Base-by-base conservation (phyloP, 1,140 invertebrate genomes). In the Trichogramma pretiosum region DNA sequence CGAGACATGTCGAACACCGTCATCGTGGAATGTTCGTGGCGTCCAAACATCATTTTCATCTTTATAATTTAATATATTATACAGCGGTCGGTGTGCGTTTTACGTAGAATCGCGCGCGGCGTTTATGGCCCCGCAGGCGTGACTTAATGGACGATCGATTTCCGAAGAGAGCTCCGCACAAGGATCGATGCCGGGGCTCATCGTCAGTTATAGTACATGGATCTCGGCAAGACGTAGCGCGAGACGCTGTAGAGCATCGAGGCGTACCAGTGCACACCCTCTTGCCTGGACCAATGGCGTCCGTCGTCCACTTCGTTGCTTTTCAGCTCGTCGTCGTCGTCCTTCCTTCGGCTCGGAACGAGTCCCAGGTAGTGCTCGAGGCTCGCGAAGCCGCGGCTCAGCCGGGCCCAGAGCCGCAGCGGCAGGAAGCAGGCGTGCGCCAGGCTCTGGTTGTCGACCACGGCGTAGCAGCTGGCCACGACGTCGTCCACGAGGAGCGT, bases 391-490 rank as follows among this genome's bases (percentile, higher is more conserved):
- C 52, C 69, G 65, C 16, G 77, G 47, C 51, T 72, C 75, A 28
- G 11, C 11, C 24, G 5, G 38, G 64, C 66, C 53, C 74, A 71
- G 1, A 83, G 47, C 35, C 93, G 74, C 40, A 91, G 67, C 0
- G 93, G 93, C 5, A 82, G 70, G 63, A 95, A 88, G 1, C 83
- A 82, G 59, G 76, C 78, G 63, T 97, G 93, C 5, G 92, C 93
- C 37, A 96, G 50, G 8, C 68, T 65, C 56, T 94, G 90, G 67
- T 84, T 89, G 62, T 87, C 77, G 13, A 98, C 77, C 9, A 92
- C 73, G 0, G 94, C 94, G 71, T 98, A 99, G 65, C 94, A 98
- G 0, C 93, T 97, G 2, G 89, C 88, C 1, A 93, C 77, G 3
- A 95, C 83, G 49, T 85, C 85, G 65, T 98, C 84, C 1, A 98